Conservation (phyloP, 2,797 vertebrate species). For the Hozukius guyotensis region DNA sequence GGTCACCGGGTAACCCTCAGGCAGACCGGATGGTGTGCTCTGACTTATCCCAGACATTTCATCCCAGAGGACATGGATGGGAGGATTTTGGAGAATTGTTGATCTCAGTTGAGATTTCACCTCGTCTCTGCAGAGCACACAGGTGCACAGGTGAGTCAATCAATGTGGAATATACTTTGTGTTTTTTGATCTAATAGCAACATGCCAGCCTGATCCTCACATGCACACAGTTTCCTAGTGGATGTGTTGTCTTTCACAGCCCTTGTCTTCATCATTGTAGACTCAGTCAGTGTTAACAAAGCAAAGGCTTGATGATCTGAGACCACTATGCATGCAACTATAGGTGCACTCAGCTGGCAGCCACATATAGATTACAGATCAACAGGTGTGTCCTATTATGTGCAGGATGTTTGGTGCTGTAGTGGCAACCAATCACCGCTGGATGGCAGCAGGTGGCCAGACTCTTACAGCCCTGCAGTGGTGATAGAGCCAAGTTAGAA, state of each 20-base stretch:
- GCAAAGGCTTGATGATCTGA: background rate
- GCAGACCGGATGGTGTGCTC: conserved; percentile 45
- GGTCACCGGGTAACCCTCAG: conserved; percentile 67
- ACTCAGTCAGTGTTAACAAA: conserved; percentile 1
- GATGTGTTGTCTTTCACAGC: background rate
- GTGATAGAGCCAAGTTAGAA: too few species aligned
- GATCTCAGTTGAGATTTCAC: conserved; percentile 25
- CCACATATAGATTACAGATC: background rate
- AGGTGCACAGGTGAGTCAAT: conserved; percentile 69
- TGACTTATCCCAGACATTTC: conserved; percentile 80
- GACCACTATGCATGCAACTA: background rate
- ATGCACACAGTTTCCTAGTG: background rate
- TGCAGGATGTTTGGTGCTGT: background rate
- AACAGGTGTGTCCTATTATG: conserved; percentile 63
- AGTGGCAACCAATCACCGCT: background rate
- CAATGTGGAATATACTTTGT: conserved; percentile 35
- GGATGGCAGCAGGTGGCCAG: conserved; percentile 43
- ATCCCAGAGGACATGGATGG: conserved; percentile 50
- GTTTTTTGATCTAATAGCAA: background rate
- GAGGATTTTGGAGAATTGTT: conserved; percentile 23
- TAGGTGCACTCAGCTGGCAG: background rate
- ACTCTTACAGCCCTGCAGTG: background rate
- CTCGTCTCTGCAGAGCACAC: conserved; percentile 34
- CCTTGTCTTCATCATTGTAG: background rate
- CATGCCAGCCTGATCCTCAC: background rate